A percentile compares a stretch with the other conserved stretches of the same genome.
phyloP scores from a whole-genome alignment of 2,113 vertebrate genomes.

The Drymodes brunneopygia region DNA sequence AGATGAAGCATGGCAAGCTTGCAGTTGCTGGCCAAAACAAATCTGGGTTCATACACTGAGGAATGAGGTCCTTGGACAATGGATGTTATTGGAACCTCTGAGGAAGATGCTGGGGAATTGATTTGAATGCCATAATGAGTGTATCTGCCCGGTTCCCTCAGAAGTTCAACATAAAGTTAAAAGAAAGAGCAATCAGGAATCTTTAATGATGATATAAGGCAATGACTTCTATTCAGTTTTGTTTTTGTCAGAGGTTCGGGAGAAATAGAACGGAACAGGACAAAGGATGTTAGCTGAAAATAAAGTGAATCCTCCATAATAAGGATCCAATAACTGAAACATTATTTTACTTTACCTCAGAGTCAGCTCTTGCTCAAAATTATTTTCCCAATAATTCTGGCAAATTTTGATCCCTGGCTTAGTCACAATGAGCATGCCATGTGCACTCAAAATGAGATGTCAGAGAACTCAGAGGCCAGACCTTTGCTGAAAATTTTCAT shows the following conservation, averaged over 20 bases:
- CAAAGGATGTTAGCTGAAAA: background rate
- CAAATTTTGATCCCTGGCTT: background rate
- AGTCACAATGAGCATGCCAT: background rate
- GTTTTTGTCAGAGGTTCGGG: background rate
- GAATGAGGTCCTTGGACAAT: background rate
- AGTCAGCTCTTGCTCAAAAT: background rate
- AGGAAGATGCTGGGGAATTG: background rate
- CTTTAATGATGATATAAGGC: background rate
- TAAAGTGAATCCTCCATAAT: background rate
- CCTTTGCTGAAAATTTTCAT: background rate
- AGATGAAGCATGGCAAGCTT: conserved; percentile 17
- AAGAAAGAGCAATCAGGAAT: background rate
- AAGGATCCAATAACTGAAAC: background rate
- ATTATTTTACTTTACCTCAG: background rate
- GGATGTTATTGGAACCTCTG: background rate
- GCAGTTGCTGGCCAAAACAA: background rate
- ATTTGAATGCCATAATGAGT: conserved; percentile 12
- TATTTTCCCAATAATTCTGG: background rate
- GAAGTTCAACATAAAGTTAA: background rate
- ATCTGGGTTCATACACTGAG: background rate
- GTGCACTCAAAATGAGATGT: background rate
- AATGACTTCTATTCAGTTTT: background rate
- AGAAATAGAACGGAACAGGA: background rate
- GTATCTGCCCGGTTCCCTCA: background rate
- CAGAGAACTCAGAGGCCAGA: background rate